These are phyloP conservation scores for Rostratula benghalensis DNA, from an alignment of 2,113 vertebrate genomes.

Conservation along the genomic window DNA sequence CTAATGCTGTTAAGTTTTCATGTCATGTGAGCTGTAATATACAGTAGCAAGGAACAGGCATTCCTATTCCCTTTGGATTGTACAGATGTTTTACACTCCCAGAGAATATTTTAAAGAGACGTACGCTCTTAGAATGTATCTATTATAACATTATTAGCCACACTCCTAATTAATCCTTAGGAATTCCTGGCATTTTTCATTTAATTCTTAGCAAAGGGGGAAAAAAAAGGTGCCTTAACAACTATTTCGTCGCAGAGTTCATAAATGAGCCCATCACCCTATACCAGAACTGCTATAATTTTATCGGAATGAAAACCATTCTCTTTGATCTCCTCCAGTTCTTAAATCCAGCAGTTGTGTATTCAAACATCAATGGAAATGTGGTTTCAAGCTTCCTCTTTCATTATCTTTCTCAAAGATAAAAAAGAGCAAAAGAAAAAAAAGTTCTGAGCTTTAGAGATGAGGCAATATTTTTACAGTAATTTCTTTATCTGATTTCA, in stretches of 20 bases:
- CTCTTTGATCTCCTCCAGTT: slow-evolving; percentile 91
- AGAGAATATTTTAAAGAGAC: neutral
- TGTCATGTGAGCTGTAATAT: neutral
- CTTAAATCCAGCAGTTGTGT: slow-evolving; percentile 92
- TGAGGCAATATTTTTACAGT: slow-evolving; percentile 82
- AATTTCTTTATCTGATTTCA: slow-evolving; percentile 83
- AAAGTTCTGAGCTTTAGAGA: slow-evolving; percentile 76
- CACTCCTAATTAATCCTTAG: slow-evolving; percentile 81
- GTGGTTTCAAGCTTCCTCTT: slow-evolving; percentile 86
- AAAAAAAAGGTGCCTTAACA: slow-evolving; percentile 75
- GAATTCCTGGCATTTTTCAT: slow-evolving; percentile 82
- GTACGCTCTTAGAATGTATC: neutral
- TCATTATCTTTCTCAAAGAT: slow-evolving; percentile 94
- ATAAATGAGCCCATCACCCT: slow-evolving; percentile 84
- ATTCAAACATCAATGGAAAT: slow-evolving; percentile 91
- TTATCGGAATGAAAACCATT: slow-evolving; percentile 83
- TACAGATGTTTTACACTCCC: neutral
- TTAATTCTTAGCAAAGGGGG: slow-evolving; percentile 67
- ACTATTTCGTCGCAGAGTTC: slow-evolving; percentile 82
- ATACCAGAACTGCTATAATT: slow-evolving; percentile 80
- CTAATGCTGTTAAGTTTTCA: neutral
- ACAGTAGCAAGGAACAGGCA: neutral
- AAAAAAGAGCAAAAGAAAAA: slow-evolving; percentile 77
- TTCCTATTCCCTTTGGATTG: neutral
- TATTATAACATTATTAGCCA: slow-evolving; percentile 79